These are phyloP conservation scores for Dolichopus griseipennis DNA, from an alignment of 2,888 invertebrate genomes.

Conservation along the genomic window DNA sequence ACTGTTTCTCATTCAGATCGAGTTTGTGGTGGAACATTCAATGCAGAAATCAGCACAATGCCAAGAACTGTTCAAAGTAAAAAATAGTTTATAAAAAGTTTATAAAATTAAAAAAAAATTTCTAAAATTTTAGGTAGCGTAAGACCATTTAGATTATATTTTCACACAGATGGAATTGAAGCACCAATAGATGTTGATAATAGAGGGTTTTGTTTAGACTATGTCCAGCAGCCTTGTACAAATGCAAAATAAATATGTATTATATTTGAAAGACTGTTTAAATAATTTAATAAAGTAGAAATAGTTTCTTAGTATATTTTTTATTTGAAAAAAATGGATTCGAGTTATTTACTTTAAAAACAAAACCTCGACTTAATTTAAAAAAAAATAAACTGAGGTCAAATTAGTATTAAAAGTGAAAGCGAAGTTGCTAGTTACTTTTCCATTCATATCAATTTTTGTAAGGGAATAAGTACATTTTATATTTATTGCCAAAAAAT, in stretches of 20 bases:
- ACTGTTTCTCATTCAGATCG: conserved; percentile 48
- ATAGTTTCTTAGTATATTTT: too few relatives aligned
- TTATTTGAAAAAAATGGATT: too few relatives aligned
- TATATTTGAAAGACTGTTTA: not conserved
- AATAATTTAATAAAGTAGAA: too few relatives aligned
- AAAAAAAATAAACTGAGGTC: too few relatives aligned
- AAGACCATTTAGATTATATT: conserved; percentile 68
- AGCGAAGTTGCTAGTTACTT: too few relatives aligned
- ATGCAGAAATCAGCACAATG: conserved; percentile 60
- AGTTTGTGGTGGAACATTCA: conserved; percentile 73
- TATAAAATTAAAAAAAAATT: not conserved
- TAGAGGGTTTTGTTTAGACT: conserved; percentile 74
- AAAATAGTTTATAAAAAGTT: conserved; percentile 31
- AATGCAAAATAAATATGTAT: conserved; percentile 42
- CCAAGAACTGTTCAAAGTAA: conserved; percentile 64
- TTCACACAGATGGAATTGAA: conserved; percentile 69
- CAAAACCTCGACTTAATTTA: too few relatives aligned
- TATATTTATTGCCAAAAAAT: too few relatives aligned
- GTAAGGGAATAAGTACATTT: too few relatives aligned
- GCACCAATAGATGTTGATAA: conserved; percentile 67
- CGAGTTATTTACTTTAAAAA: too few relatives aligned
- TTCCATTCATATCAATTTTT: too few relatives aligned
- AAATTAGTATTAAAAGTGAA: too few relatives aligned
- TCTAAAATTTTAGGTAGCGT: conserved; percentile 55
- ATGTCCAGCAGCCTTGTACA: conserved; percentile 76